Evolutionary conservation across 2,888 invertebrate genomes (phyloP).

Genomic region (Colletes collaris): DNA sequence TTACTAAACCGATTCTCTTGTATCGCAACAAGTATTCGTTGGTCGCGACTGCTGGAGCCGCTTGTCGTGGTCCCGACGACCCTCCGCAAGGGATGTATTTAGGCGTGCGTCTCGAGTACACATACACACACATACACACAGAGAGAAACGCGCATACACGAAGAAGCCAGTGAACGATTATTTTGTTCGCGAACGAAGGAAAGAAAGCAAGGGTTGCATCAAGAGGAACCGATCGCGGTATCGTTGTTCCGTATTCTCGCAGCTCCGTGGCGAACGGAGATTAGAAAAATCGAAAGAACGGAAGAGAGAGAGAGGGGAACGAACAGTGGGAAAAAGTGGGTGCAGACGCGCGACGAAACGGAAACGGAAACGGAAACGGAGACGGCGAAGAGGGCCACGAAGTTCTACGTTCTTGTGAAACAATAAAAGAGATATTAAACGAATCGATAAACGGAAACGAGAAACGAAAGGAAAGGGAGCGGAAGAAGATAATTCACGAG

Average conservation of each 20-base stretch:
- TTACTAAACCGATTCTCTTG: constrained; percentile 51
- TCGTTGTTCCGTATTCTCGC: constrained; percentile 30
- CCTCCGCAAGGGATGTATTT: neutral
- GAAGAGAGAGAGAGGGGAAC: neutral
- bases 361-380: neutral
- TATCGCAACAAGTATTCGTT: constrained; percentile 32
- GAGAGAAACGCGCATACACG: neutral
- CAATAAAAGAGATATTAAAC: neutral
- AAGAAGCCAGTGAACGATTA: constrained; percentile 3
- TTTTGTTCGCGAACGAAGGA: constrained; percentile 4
- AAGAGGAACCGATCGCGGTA: constrained; percentile 17
- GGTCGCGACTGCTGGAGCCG: constrained; percentile 16
- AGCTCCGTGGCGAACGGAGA: constrained; percentile 3
- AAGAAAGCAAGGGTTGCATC: neutral
- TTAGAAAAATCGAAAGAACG: neutral
- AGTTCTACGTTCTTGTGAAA: constrained; percentile 3
- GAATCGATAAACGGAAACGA: too few relatives aligned
- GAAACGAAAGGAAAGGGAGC: constrained; percentile 1
- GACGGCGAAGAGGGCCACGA: constrained; percentile 11
- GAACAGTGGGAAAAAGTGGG: neutral
- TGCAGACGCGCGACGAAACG: neutral
- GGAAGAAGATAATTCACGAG: constrained; percentile 35
- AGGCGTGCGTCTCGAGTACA: too few relatives aligned
- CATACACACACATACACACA: neutral
- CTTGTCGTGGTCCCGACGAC: constrained; percentile 30